Percentiles rank a stretch among this genome's conserved stretches.
Conservation (phyloP, 2,113 vertebrate genomes). For the Atlantisia rogersi region DNA sequence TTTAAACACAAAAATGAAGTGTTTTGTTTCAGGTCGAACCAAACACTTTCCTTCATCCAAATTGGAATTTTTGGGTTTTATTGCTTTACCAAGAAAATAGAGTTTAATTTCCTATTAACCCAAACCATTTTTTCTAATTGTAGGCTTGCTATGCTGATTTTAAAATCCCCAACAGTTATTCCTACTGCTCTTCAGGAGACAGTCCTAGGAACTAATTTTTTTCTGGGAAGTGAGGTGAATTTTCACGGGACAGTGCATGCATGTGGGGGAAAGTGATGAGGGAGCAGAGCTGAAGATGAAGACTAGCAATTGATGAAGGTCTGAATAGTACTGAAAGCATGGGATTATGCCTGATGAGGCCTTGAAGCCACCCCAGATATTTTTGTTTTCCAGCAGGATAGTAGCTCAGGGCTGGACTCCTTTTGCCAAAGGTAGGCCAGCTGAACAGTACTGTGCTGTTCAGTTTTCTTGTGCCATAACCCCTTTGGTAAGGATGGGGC, state of each 20-base stretch:
- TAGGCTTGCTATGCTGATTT: conserved; percentile 9
- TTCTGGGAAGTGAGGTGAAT: conserved; percentile 3
- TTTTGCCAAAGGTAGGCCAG: background rate
- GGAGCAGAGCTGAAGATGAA: background rate
- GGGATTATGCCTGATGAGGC: background rate
- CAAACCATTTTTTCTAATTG: conserved; percentile 21
- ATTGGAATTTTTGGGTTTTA: conserved; percentile 34
- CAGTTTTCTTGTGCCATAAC: fast-evolving
- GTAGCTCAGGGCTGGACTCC: background rate
- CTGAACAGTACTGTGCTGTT: background rate
- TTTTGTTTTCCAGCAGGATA: background rate
- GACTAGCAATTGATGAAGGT: background rate
- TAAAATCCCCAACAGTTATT: background rate
- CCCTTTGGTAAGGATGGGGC: background rate
- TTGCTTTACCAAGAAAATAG: conserved; percentile 56
- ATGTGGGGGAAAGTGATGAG: background rate
- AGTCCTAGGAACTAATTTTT: background rate
- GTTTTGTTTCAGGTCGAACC: conserved; percentile 50
- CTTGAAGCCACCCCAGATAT: background rate
- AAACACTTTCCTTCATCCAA: conserved; percentile 17
- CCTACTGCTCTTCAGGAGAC: conserved; percentile 48
- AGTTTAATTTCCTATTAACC: conserved; percentile 49
- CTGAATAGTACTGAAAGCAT: background rate
- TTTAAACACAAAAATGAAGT: conserved; percentile 51
- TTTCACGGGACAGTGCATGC: background rate